These are phyloP conservation scores for Leptopilina drosophilae DNA, from an alignment of 2,888 invertebrate genomes.

Conservation along the genomic window DNA sequence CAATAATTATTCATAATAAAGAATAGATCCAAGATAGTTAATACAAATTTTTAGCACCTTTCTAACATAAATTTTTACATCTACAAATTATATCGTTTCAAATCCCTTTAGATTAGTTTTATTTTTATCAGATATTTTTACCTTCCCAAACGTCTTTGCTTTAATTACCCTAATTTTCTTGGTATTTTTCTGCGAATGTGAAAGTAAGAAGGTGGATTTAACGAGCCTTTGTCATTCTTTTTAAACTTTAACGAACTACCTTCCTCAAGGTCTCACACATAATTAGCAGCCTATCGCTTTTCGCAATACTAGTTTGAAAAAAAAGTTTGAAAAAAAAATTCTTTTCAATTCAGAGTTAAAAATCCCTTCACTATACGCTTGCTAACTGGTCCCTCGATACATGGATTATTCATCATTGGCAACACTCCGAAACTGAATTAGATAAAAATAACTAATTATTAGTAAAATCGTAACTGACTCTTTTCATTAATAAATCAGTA, in stretches of 20 bases:
- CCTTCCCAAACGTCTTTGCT: background rate
- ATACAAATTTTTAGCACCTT: too few species aligned
- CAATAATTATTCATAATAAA: too few species aligned
- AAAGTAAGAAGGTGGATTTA: background rate
- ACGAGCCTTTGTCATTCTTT: conserved; percentile 9
- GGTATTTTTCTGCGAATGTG: background rate
- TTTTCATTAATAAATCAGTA: too few species aligned
- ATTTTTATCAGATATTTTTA: background rate
- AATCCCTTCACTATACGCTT: background rate
- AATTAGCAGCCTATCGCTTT: background rate
- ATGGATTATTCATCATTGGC: too few species aligned
- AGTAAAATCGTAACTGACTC: too few species aligned
- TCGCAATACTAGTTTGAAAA: conserved; percentile 5
- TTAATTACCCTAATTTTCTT: background rate
- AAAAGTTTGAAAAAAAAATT: background rate
- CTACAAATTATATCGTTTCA: too few species aligned
- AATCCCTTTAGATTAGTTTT: too few species aligned
- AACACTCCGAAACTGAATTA: too few species aligned
- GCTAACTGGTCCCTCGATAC: too few species aligned
- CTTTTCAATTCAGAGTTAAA: background rate
- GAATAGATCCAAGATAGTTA: too few species aligned
- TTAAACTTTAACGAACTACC: conserved; percentile 9
- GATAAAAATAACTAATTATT: too few species aligned
- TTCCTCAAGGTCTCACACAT: conserved; percentile 5
- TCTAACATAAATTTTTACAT: too few species aligned